Evolutionary conservation across 1,140 invertebrate species (phyloP), one percentile per base, ranked within the genome.

Genomic region (Caenorhabditis brenneri): DNA sequence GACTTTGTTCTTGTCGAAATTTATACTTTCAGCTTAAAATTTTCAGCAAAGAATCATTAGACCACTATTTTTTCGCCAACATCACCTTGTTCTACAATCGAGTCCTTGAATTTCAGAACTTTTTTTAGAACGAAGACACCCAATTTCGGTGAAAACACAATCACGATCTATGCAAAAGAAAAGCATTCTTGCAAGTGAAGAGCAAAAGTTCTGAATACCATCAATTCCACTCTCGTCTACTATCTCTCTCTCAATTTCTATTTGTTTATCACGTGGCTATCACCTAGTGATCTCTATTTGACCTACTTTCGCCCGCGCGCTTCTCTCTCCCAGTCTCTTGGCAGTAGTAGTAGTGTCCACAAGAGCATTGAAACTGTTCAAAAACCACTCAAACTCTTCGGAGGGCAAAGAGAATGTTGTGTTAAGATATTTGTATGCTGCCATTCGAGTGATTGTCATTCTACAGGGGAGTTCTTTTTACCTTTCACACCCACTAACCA

Each of bases 241-340:
- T n/a, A n/a, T 24, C 15, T 42, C n/a, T 42, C 58, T 15, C 10
- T 46, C 9, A 42, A 1, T 74, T 46, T 74, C 36, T 74, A 46
- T 74, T 74, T 74, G 29, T 31, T 42, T 74, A 74, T 74, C 65
- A 74, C 65, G 65, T 74, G 65, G 65, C 33, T 74, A 74, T 74
- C 65, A 74, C 65, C 29, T 33, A 74, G 7, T 42, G 65, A 74
- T 42, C 65, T 74, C 65, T 74, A 46, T 74, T 74, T 74, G 36
- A 42, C 36, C 65, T 74, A 22, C 65, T 24, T 27, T 55, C 53
- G 53, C 65, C 36, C 36, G 65, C 65, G 65, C 65, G 36, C 53
- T 42, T 42, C 39, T 42, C 39, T 24, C 53, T 51, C 49, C 19
- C 16, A 19, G 15, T 51, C 53, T 55, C 22, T 16, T 22, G 22